phyloP scores from a whole-genome alignment of 2,888 invertebrate species.

The Diplazon laetatorius region DNA sequence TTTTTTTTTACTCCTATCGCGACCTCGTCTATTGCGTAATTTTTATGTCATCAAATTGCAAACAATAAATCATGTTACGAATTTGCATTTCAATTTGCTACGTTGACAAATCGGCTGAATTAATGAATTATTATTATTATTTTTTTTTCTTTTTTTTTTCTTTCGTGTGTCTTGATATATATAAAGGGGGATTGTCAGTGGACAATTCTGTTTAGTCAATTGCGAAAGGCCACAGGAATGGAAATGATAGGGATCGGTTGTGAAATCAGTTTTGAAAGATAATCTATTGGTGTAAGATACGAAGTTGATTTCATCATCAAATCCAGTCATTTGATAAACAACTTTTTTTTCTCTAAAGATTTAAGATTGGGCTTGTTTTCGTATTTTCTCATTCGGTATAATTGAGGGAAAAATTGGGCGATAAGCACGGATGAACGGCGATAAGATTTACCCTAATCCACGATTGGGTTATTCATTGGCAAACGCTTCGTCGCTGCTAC shows the following conservation, averaged over 20 bases:
- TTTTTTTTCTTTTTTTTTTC: neutral
- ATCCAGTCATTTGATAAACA: too few species aligned
- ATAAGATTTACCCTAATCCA: neutral
- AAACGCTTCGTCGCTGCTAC: neutral
- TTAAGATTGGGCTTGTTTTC: neutral
- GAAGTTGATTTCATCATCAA: too few species aligned
- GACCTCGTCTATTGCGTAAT: neutral
- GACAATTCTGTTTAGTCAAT: constrained; percentile 15
- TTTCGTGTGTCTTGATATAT: neutral
- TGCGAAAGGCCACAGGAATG: neutral
- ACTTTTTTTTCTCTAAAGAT: too few species aligned
- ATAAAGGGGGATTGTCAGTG: neutral
- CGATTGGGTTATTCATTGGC: neutral
- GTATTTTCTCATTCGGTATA: neutral
- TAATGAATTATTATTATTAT: neutral
- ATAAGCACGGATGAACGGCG: neutral
- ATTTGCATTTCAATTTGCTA: neutral
- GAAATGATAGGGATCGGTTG: neutral
- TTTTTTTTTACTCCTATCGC: too few species aligned
- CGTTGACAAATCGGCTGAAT: neutral
- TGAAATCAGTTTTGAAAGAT: neutral
- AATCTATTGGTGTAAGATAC: too few species aligned
- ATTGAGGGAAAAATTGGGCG: neutral
- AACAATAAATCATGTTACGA: neutral
- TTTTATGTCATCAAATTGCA: neutral